Conservation (phyloP, 2,113 vertebrate species). For the Lasiurus cinereus region DNA sequence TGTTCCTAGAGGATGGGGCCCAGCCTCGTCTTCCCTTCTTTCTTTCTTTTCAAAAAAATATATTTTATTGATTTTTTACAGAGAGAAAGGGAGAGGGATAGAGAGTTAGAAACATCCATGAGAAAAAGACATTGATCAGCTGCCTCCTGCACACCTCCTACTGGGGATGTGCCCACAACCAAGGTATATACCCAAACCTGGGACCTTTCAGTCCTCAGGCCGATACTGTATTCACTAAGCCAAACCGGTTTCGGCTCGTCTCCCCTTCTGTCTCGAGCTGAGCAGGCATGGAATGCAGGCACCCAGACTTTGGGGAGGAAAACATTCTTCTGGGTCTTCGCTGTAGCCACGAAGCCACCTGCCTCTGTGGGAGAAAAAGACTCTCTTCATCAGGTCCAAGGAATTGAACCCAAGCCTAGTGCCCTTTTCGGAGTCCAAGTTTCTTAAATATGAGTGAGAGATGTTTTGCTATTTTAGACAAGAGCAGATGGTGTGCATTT, state of each 20-base stretch:
- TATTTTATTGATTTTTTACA: no score
- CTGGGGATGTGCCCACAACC: no score
- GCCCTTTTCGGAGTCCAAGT: not conserved
- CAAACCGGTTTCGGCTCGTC: no score
- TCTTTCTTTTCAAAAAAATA: no score
- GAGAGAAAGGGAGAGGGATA: no score
- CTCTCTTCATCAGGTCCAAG: not conserved
- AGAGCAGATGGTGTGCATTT: not conserved
- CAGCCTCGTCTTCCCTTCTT: not conserved
- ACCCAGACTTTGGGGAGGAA: not conserved
- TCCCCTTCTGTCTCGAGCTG: not conserved
- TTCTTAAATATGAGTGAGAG: not conserved
- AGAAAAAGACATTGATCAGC: no score
- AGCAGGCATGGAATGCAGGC: accelerated
- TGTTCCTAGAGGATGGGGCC: not conserved
- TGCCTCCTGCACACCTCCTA: no score
- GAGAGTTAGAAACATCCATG: no score
- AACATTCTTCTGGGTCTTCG: not conserved
- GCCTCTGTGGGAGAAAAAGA: not conserved
- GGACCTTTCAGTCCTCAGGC: no score
- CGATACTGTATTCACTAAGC: no score
- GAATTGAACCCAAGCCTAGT: not conserved
- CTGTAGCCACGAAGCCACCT: not conserved
- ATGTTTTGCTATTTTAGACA: not conserved
- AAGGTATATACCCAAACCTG: no score